phyloP scores from a whole-genome alignment of 1,140 invertebrate genomes.

The Drosophila pachea region DNA sequence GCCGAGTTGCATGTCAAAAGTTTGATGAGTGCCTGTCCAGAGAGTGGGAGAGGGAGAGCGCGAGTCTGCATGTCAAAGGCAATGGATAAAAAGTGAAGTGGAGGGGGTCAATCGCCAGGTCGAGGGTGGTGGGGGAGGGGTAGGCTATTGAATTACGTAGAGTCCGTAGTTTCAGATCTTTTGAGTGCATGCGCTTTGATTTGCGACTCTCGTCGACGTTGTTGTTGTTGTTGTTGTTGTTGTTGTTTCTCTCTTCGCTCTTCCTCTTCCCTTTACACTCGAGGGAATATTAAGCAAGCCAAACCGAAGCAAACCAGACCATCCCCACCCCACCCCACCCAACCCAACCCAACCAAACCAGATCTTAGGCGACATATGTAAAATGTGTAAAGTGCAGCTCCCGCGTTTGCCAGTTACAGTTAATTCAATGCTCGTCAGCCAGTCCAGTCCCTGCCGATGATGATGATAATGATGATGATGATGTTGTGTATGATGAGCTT shows the following conservation, averaged over 20 bases:
- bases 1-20: slow-evolving; percentile 68
- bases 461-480: slow-evolving; percentile 37
- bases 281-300: slow-evolving; percentile 50
- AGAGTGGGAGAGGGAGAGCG: background rate
- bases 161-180: slow-evolving; percentile 57
- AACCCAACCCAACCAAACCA: slow-evolving; percentile 10
- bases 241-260: slow-evolving; percentile 23
- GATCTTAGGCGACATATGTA: slow-evolving; percentile 69
- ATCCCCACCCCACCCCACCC: slow-evolving; percentile 8
- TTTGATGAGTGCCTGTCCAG: slow-evolving; percentile 74
- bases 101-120: background rate
- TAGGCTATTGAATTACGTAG: slow-evolving; percentile 74
- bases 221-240: slow-evolving; percentile 28
- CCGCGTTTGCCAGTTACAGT: slow-evolving; percentile 64
- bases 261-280: slow-evolving; percentile 37
- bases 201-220: slow-evolving; percentile 43
- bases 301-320: slow-evolving; percentile 10
- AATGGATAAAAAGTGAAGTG: slow-evolving; percentile 27
- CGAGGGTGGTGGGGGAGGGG: background rate
- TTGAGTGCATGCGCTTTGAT: slow-evolving; percentile 76
- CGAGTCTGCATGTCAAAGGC: slow-evolving; percentile 63
- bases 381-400: slow-evolving; percentile 76
- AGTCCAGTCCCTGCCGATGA: slow-evolving; percentile 16
- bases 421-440: slow-evolving; percentile 76
- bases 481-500: background rate